Percentiles rank a stretch among this genome's conserved stretches.
These are phyloP conservation scores for Perognathus longimembris DNA, from an alignment of 2,113 vertebrate genomes.

Conservation along the genomic window DNA sequence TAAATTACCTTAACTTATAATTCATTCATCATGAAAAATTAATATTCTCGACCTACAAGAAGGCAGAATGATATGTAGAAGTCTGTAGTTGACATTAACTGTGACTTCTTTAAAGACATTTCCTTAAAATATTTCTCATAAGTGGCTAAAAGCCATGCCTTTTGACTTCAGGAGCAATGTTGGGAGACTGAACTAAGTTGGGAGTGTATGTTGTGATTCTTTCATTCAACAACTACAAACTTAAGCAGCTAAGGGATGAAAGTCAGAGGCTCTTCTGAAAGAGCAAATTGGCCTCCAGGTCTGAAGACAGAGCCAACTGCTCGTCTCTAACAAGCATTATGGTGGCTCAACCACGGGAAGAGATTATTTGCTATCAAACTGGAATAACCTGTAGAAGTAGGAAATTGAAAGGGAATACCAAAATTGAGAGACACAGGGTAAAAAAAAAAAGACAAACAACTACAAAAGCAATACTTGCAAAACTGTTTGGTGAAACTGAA, in stretches of 20 bases:
- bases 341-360: not conserved
- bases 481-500: no score
- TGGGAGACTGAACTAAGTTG: not conserved
- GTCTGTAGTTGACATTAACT: slow-evolving; percentile 33
- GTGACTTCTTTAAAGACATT: slow-evolving; percentile 49
- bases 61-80: slow-evolving; percentile 26
- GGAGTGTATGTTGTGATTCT: not conserved
- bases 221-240: not conserved
- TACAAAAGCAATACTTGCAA: no score
- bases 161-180: not conserved
- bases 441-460: no score
- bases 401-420: no score
- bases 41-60: slow-evolving; percentile 2
- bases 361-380: not conserved
- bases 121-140: slow-evolving; percentile 50
- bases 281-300: not conserved
- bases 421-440: no score
- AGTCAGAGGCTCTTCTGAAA: not conserved
- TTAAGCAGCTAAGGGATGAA: not conserved
- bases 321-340: not conserved
- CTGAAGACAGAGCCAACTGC: not conserved
- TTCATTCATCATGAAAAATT: slow-evolving; percentile 64
- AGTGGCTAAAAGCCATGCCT: not conserved
- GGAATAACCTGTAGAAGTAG: no score
- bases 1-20: slow-evolving; percentile 66